Percentiles rank a stretch among this genome's conserved stretches.
Evolutionary conservation across 2,888 invertebrate genomes (phyloP).

Genomic region (Vesta saturnalis): DNA sequence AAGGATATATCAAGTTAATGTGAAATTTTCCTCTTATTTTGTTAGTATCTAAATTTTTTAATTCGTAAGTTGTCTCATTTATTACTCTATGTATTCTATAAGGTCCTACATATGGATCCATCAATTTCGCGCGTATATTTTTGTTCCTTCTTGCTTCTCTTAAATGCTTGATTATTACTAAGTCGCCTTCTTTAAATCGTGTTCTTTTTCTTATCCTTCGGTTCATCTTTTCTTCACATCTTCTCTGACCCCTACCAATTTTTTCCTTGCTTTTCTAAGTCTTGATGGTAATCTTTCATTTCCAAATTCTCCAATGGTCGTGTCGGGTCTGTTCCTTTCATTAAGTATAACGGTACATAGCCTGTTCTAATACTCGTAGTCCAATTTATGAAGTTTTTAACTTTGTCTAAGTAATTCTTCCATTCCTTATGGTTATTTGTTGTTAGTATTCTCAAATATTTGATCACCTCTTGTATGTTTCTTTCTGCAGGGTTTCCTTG

Average conservation of each 20-base stretch:
- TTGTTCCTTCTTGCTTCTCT: neutral
- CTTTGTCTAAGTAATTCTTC: neutral
- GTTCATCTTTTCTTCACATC: neutral
- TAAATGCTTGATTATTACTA: neutral
- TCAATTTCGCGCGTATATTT: neutral
- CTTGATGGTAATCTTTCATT: too few relatives aligned
- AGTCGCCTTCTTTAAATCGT: neutral
- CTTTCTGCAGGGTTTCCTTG: neutral
- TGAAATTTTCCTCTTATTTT: neutral
- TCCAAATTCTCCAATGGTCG: neutral
- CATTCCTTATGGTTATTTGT: neutral
- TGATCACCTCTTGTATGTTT: neutral
- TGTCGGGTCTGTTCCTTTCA: neutral
- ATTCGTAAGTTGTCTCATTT: neutral
- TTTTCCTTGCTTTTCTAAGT: too few relatives aligned
- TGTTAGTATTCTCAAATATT: neutral
- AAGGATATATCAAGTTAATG: neutral
- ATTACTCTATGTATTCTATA: neutral
- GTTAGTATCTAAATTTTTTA: neutral
- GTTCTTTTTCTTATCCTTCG: neutral
- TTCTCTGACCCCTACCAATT: neutral
- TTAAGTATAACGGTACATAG: neutral
- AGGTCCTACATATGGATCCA: neutral
- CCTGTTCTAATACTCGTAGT: neutral
- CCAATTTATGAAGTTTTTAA: neutral